Evolutionary conservation across 2,888 invertebrate genomes (phyloP), one percentile per base, ranked within the genome.

Genomic region (Spodoptera picta): DNA sequence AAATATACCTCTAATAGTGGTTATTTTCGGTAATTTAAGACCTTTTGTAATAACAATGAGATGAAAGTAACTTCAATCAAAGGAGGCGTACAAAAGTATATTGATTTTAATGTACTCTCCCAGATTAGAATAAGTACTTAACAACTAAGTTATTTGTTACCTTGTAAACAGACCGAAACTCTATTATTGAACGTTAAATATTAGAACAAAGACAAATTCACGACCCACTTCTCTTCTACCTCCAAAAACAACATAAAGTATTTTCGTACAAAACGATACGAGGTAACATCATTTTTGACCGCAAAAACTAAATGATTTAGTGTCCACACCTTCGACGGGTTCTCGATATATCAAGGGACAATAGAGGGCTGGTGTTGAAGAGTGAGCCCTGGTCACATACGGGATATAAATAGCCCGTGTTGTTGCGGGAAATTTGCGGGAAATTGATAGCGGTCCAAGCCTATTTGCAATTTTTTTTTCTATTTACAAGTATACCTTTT

Each of bases 311-410:
- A 79, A 83, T 83, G 83, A 83, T 84, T 83, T 81, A 84, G 75
- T 69, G 80, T 78, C 81, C 72, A 70, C 83, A 87, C 86, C 86
- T 88, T 82, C 80, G 83, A 81, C 85, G 79, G 77, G 78, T 69
- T 66, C 60, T 65, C 83, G 69, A 87, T 88, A 86, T 84, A 87
- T 88, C 84, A 82, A 63, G 67, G 67, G 76, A 86, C 84, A 86
- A 84, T 36, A 83, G 80, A 80, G 79, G 69, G 56, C 81, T 86
- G 87, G 70, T 73, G 79, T 72, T 88, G 89, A 89, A 88, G 89
- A 88, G 86, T 86, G 85, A 88, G 84, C 82, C 83, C 87, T 79
- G 83, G 81, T 81, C 83, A 83, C 86, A 85, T 83, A 82, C 83
- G 79, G 77, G 75, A 77, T 80, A 85, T 84, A 85, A 85, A 85